Conservation (phyloP, 30 jellyfish, hydroid and myxozoan genomes). For the Mastigias papua region DNA sequence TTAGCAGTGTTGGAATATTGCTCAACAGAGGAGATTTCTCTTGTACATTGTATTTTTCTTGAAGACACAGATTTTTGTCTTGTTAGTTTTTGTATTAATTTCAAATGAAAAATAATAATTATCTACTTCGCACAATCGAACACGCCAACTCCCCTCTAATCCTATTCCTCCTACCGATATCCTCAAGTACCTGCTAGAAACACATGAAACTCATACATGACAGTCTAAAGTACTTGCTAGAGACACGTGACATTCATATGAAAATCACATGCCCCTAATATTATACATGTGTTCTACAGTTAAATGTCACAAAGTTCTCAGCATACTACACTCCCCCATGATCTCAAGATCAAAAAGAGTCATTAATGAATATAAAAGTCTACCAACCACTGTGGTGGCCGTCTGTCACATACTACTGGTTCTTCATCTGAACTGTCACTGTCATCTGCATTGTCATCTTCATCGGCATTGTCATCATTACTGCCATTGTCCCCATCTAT, state of each 20-base stretch:
- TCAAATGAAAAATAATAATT: background rate
- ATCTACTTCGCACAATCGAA: background rate
- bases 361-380: background rate
- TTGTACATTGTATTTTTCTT: no score
- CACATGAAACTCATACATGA: background rate
- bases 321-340: background rate
- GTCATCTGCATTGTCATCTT: slow-evolving; percentile 7
- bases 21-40: no score
- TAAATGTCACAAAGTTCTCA: background rate
- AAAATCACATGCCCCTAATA: slow-evolving; percentile 15
- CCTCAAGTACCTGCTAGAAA: slow-evolving; percentile 8
- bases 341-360: slow-evolving; percentile 16
- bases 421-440: slow-evolving; percentile 21
- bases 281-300: background rate
- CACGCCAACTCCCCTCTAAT: slow-evolving; percentile 20
- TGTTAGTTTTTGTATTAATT: background rate
- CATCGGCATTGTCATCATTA: slow-evolving; percentile 8
- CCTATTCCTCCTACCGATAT: no score
- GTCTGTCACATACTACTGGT: background rate
- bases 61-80: no score
- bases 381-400: background rate
- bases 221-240: slow-evolving; percentile 19
- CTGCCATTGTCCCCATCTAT: background rate
- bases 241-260: slow-evolving; percentile 12
- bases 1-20: no score